Percentiles rank a stretch among this genome's conserved stretches.
These are phyloP conservation scores for Paraplagusia blochii DNA, from an alignment of 2,113 vertebrate species.

Conservation along the genomic window DNA sequence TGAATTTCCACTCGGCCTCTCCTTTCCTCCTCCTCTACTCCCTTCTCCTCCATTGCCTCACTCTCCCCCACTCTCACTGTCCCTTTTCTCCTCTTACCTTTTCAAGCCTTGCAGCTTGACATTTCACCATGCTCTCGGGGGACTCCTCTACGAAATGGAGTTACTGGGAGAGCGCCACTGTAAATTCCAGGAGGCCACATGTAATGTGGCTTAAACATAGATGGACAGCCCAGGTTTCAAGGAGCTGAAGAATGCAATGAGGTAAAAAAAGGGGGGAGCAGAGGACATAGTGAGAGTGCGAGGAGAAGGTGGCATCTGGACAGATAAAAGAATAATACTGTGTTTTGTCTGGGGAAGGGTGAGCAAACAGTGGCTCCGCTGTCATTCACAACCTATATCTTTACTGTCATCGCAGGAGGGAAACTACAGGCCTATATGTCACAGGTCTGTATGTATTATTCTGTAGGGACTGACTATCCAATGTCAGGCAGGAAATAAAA, in stretches of 20 bases:
- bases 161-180: constrained; percentile 96
- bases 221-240: constrained; percentile 88
- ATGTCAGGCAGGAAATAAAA: constrained; percentile 57
- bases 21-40: constrained; percentile 37
- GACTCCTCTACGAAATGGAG: constrained; percentile 96
- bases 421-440: constrained; percentile 95
- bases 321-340: constrained; percentile 98
- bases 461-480: constrained; percentile 85
- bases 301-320: constrained; percentile 82
- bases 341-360: constrained; percentile 94
- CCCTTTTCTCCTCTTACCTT: constrained; percentile 80
- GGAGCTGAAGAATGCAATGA: constrained; percentile 46
- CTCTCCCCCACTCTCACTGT: constrained; percentile 28
- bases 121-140: constrained; percentile 95
- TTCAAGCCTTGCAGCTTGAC: constrained; percentile 89
- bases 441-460: constrained; percentile 87
- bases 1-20: constrained; percentile 11
- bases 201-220: constrained; percentile 99
- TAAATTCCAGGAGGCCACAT: constrained; percentile 98
- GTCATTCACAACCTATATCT: constrained; percentile 96
- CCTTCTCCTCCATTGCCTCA: constrained; percentile 22
- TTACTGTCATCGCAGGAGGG: constrained; percentile 93
- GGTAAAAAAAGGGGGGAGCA: constrained; percentile 5
- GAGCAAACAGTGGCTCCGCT: constrained; percentile 89
- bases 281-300: constrained; percentile 10